Evolutionary conservation across 2,113 vertebrate species (phyloP).

Genomic region (Cranoglanis bouderius): DNA sequence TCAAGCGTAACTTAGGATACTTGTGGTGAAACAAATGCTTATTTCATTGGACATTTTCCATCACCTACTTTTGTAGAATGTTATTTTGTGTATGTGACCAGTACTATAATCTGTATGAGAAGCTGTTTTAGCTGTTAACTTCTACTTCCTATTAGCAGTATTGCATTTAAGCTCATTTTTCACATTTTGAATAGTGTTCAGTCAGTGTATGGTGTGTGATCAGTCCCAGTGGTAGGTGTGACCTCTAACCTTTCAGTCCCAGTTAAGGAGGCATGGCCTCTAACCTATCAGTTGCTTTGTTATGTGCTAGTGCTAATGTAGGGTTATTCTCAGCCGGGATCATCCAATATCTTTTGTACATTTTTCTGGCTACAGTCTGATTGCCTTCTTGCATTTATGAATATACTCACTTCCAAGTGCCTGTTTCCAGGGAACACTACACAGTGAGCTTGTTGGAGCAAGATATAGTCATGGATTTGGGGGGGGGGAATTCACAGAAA

Average conservation of each 20-base stretch:
- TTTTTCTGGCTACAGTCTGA: background rate
- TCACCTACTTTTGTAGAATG: no score
- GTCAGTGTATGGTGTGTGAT: background rate
- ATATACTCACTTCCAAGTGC: background rate
- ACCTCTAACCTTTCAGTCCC: background rate
- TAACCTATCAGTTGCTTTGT: background rate
- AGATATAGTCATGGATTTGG: background rate
- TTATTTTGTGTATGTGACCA: no score
- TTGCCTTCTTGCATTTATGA: background rate
- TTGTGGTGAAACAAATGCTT: constrained; percentile 4
- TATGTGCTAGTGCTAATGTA: background rate
- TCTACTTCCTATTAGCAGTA: background rate
- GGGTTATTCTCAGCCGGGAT: background rate
- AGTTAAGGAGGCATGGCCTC: background rate
- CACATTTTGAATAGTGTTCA: background rate
- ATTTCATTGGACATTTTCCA: constrained; percentile 11
- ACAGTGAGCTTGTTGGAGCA: background rate
- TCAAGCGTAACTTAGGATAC: constrained; percentile 47
- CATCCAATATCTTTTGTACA: background rate
- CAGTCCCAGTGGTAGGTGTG: background rate
- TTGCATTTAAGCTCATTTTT: background rate
- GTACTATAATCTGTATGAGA: background rate
- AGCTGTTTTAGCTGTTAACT: background rate
- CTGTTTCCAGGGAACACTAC: no score
- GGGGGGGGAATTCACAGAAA: no score